Evolutionary conservation across 2,888 invertebrate species (phyloP).

Genomic region (Cheilosia variabilis): DNA sequence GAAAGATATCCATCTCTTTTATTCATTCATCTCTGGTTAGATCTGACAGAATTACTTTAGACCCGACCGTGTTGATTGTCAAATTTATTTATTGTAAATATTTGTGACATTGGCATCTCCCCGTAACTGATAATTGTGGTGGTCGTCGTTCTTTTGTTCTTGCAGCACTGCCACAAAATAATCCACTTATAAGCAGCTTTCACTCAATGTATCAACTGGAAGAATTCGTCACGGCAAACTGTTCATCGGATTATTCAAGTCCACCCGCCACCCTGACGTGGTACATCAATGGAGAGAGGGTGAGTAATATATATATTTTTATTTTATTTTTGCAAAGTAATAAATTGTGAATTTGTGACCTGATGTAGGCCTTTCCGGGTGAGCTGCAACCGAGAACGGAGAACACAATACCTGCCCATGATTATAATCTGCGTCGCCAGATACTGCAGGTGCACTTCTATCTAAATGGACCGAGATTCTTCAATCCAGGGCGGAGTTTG

Average conservation of each 20-base stretch:
- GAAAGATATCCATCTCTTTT: too few species aligned
- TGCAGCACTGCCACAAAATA: constrained; percentile 81
- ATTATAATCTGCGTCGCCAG: constrained; percentile 80
- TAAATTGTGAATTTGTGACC: background rate
- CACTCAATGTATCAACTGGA: constrained; percentile 80
- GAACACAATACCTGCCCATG: constrained; percentile 80
- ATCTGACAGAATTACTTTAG: too few species aligned
- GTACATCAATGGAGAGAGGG: constrained; percentile 81
- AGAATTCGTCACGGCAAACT: constrained; percentile 82
- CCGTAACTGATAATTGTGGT: constrained; percentile 11
- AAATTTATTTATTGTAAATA: too few species aligned
- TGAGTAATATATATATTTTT: constrained; percentile 59
- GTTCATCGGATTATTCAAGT: constrained; percentile 82
- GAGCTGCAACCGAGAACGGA: constrained; percentile 80
- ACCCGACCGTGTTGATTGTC: too few species aligned
- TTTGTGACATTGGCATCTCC: background rate
- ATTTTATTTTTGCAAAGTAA: background rate
- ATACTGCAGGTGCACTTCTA: constrained; percentile 81
- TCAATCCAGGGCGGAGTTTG: constrained; percentile 77
- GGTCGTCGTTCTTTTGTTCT: constrained; percentile 27
- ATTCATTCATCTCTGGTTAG: too few species aligned
- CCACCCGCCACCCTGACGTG: constrained; percentile 80
- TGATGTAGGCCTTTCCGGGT: constrained; percentile 77
- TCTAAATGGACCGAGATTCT: constrained; percentile 80
- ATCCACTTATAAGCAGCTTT: constrained; percentile 82